These are phyloP conservation scores for Ceratosolen fusciceps DNA, from an alignment of 1,140 invertebrate genomes.

Conservation along the genomic window DNA sequence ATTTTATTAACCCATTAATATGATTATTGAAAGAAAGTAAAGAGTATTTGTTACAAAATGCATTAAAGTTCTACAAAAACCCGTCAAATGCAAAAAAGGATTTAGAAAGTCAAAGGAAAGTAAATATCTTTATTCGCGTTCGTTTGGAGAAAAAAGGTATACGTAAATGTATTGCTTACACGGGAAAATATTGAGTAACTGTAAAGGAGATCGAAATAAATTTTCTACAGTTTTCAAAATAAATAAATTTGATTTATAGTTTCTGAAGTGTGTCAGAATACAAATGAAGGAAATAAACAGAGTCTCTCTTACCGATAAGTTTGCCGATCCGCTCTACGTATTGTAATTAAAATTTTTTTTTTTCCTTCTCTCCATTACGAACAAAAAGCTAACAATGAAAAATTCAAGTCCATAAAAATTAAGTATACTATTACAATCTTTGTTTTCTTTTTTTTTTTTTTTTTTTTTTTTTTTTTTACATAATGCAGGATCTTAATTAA, in stretches of 20 bases:
- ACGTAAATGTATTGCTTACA: conserved; percentile 6
- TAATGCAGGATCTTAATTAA: too few species aligned
- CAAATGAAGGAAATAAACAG: background rate
- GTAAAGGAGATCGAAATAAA: background rate
- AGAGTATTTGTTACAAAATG: conserved; percentile 20
- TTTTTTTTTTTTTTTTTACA: too few species aligned
- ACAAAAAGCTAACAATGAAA: too few species aligned
- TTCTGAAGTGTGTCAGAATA: background rate
- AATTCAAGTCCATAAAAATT: too few species aligned
- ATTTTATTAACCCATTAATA: background rate
- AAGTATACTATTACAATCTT: too few species aligned
- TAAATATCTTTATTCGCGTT: conserved; percentile 25
- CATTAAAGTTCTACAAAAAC: conserved; percentile 21
- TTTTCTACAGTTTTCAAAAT: background rate
- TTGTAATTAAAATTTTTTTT: too few species aligned
- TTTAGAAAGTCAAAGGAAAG: conserved; percentile 43
- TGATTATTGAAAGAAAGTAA: conserved; percentile 15
- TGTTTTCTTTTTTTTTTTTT: too few species aligned
- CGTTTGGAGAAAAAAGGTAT: conserved; percentile 25
- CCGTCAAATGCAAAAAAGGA: conserved; percentile 19
- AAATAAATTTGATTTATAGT: background rate
- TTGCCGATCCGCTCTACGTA: too few species aligned
- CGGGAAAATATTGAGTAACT: background rate
- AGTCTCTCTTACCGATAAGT: background rate
- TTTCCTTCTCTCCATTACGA: too few species aligned